A percentile compares a stretch with the other conserved stretches of the same genome.
Conservation (phyloP, 2,113 vertebrate genomes). For the Aramus guarauna region DNA sequence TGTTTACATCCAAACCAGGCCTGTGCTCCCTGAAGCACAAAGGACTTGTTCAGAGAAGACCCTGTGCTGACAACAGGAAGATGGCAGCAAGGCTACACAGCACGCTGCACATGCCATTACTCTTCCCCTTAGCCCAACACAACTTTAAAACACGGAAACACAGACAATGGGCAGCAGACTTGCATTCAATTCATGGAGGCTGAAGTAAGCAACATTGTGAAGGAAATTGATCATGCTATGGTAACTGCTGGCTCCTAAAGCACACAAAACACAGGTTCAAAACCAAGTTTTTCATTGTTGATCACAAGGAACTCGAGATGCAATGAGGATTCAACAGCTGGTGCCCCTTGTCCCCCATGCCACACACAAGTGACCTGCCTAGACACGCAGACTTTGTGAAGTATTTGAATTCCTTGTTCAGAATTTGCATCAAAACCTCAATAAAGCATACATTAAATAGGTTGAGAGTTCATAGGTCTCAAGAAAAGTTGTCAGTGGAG, state of each 20-base stretch:
- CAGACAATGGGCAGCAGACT: not conserved
- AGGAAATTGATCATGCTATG: not conserved
- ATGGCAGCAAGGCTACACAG: not conserved
- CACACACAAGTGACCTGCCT: not conserved
- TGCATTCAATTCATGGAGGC: not conserved
- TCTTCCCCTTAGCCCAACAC: not conserved
- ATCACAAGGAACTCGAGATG: not conserved
- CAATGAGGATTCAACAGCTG: not conserved
- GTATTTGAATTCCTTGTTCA: not conserved
- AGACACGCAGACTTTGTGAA: not conserved
- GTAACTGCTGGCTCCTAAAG: not conserved
- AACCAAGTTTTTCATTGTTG: not conserved
- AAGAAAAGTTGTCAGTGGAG: not conserved
- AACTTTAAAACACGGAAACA: not conserved
- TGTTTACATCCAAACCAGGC: not conserved
- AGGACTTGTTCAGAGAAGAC: not conserved
- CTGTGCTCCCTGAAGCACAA: not conserved
- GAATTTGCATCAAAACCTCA: not conserved
- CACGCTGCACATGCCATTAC: fast-evolving
- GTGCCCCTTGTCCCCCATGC: not conserved
- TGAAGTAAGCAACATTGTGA: not conserved
- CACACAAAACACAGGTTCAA: not conserved
- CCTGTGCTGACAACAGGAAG: not conserved
- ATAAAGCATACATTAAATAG: not conserved
- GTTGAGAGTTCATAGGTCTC: not conserved